Conservation (phyloP, 2,888 invertebrate species). For the Macaria notata region DNA sequence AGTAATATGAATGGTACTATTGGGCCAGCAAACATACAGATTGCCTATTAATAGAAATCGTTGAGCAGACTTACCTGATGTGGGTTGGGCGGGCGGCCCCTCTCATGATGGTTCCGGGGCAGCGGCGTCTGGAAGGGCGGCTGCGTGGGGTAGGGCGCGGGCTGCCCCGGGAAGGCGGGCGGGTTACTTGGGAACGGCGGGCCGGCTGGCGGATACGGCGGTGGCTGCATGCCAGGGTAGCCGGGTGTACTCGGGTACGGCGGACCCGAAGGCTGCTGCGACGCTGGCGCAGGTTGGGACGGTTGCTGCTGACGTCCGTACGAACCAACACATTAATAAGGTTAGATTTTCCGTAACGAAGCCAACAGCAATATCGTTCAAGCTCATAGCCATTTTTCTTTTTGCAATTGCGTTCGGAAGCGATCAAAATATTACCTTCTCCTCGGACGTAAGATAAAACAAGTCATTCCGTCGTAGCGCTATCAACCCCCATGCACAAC, state of each 20-base stretch:
- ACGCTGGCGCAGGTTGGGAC: constrained; percentile 80
- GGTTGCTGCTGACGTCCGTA: constrained; percentile 83
- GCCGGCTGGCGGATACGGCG: constrained; percentile 76
- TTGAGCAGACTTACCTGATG: constrained; percentile 58
- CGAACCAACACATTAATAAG: constrained; percentile 83
- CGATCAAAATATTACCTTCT: constrained; percentile 76
- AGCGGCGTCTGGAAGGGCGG: constrained; percentile 64
- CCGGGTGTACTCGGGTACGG: constrained; percentile 79
- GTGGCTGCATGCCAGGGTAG: constrained; percentile 82
- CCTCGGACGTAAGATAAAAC: constrained; percentile 57
- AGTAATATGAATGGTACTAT: constrained; percentile 2
- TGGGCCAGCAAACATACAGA: too few relatives aligned
- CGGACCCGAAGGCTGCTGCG: constrained; percentile 78
- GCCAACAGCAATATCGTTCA: constrained; percentile 72
- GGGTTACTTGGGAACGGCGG: constrained; percentile 79
- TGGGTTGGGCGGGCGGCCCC: constrained; percentile 78
- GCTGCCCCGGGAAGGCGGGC: constrained; percentile 46
- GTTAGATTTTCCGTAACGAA: constrained; percentile 81
- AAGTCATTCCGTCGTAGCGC: constrained; percentile 76
- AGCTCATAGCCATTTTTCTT: constrained; percentile 72
- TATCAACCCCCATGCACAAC: constrained; percentile 81
- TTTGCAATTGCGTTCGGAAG: constrained; percentile 73
- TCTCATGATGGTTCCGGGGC: constrained; percentile 79
- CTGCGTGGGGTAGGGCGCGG: constrained; percentile 43
- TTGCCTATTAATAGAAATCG: too few relatives aligned